Evolutionary conservation across 2,888 invertebrate genomes (phyloP).

Genomic region (Carterocephalus palaemon): DNA sequence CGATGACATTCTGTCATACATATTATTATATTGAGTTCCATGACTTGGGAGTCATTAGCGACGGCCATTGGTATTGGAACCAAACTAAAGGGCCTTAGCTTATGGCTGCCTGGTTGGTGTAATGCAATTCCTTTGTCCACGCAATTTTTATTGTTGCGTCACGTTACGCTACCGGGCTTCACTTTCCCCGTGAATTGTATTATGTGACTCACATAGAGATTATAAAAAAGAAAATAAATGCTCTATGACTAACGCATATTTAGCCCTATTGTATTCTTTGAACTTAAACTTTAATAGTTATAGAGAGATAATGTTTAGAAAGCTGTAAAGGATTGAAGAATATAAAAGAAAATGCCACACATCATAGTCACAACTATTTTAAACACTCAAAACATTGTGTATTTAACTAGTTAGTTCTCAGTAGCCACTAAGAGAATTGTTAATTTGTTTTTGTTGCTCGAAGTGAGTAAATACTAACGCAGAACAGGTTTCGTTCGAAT

Average conservation of each 20-base stretch:
- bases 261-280: conserved; percentile 31
- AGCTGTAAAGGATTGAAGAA: conserved; percentile 37
- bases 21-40: conserved; percentile 10
- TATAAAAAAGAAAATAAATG: conserved; percentile 51
- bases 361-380: conserved; percentile 31
- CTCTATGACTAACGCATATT: conserved; percentile 49
- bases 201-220: conserved; percentile 56
- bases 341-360: conserved; percentile 34
- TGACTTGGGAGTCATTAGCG: conserved; percentile 35
- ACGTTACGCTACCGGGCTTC: conserved; percentile 51
- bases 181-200: conserved; percentile 70
- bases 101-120: conserved; percentile 49
- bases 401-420: conserved; percentile 32
- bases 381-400: background rate
- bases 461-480: conserved; percentile 22
- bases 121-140: conserved; percentile 74
- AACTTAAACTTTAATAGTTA: conserved; percentile 1
- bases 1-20: too few relatives aligned
- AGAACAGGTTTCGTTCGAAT: conserved; percentile 19
- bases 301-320: conserved; percentile 34
- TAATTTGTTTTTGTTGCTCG: conserved; percentile 24
- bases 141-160: conserved; percentile 74
- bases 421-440: conserved; percentile 9
- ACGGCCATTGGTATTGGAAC: conserved; percentile 53
- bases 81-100: conserved; percentile 53